phyloP scores from a whole-genome alignment of 2,888 invertebrate genomes.

The Crematogaster levior region DNA sequence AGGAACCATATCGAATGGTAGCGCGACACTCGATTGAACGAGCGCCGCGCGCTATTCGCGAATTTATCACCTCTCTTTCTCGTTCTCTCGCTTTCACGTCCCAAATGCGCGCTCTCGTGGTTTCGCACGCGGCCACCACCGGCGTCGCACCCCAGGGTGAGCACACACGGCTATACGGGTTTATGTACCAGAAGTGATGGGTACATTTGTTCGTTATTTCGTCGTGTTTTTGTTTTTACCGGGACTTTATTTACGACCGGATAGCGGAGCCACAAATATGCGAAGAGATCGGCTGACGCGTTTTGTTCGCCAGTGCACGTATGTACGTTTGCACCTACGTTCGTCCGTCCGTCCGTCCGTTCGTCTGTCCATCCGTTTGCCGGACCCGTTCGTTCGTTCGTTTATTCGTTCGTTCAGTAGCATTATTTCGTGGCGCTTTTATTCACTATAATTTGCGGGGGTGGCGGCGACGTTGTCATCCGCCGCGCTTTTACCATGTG shows the following conservation, averaged over 20 bases:
- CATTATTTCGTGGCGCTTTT: slow-evolving; percentile 77
- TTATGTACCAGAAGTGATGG: slow-evolving; percentile 85
- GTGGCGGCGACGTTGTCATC: slow-evolving; percentile 64
- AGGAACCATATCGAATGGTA: slow-evolving; percentile 28
- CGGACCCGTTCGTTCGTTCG: slow-evolving; percentile 53
- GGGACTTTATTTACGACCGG: slow-evolving; percentile 84
- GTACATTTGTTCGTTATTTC: slow-evolving; percentile 84
- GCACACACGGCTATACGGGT: slow-evolving; percentile 74
- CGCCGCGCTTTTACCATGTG: slow-evolving; percentile 55
- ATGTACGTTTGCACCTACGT: slow-evolving; percentile 65
- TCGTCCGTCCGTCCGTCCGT: slow-evolving; percentile 34
- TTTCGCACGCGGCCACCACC: slow-evolving; percentile 66
- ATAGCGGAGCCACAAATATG: slow-evolving; percentile 84
- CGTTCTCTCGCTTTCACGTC: slow-evolving; percentile 63
- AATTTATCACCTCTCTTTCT: slow-evolving; percentile 67
- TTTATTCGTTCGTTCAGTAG: slow-evolving; percentile 64
- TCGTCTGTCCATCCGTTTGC: slow-evolving; percentile 48
- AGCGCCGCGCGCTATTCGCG: slow-evolving; percentile 49
- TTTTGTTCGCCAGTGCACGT: slow-evolving; percentile 68
- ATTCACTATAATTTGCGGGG: slow-evolving; percentile 77
- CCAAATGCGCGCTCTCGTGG: slow-evolving; percentile 59
- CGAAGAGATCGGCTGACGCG: slow-evolving; percentile 79
- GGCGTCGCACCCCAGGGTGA: slow-evolving; percentile 57
- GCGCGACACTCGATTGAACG: slow-evolving; percentile 43
- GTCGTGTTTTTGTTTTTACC: slow-evolving; percentile 83